Evolutionary conservation across 1,140 invertebrate species (phyloP).

Genomic region (Trichoplusia ni): DNA sequence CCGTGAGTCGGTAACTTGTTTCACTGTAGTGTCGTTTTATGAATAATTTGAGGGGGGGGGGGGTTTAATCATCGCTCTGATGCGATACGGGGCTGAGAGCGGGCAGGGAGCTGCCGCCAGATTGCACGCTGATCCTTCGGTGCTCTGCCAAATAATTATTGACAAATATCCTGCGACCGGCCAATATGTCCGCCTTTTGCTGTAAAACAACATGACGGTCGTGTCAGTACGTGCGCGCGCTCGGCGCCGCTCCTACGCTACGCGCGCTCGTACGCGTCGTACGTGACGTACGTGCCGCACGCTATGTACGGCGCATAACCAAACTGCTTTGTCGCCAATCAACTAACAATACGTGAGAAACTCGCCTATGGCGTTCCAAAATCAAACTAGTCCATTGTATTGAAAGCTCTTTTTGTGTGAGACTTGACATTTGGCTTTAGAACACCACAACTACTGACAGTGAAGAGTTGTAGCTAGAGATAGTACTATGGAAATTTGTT

Average conservation of each 20-base stretch:
- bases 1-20: constrained; percentile 38
- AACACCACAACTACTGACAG: constrained; percentile 66
- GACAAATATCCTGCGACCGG: constrained; percentile 81
- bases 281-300: too few species aligned
- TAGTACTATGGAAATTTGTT: constrained; percentile 52
- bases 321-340: constrained; percentile 61
- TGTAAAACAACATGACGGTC: constrained; percentile 78
- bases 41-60: constrained; percentile 40
- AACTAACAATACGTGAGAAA: constrained; percentile 41
- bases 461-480: constrained; percentile 59
- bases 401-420: neutral
- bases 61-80: constrained; percentile 76
- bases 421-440: constrained; percentile 64
- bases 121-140: constrained; percentile 82
- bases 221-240: constrained; percentile 56
- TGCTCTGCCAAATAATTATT: constrained; percentile 83
- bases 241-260: constrained; percentile 38
- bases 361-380: constrained; percentile 57
- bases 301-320: constrained; percentile 34
- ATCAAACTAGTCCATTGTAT: constrained; percentile 45
- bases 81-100: constrained; percentile 78
- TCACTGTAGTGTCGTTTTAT: constrained; percentile 40
- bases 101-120: constrained; percentile 76
- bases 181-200: constrained; percentile 82
- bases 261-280: neutral